Evolutionary conservation across 2,113 vertebrate genomes (phyloP).

Genomic region (Acrocephalus kingi): DNA sequence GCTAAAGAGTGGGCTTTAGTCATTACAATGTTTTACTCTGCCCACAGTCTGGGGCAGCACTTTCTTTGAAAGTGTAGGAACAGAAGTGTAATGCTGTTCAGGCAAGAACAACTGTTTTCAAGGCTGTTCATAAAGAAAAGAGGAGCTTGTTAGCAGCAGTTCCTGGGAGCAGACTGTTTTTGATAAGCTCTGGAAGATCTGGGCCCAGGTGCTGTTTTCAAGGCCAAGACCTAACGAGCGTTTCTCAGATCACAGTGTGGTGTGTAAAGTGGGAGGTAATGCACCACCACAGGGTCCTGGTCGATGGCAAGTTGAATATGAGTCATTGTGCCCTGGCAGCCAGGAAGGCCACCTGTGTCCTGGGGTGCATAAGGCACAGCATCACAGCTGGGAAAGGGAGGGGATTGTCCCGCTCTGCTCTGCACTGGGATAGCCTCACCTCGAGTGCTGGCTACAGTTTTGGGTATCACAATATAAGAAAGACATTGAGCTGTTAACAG

Average conservation of each 20-base stretch:
- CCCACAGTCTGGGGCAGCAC: background rate
- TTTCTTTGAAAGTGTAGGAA: background rate
- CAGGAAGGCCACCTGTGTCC: background rate
- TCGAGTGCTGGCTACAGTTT: accelerated
- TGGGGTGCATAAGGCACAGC: too few relatives aligned
- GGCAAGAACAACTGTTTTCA: background rate
- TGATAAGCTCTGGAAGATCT: background rate
- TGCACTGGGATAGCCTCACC: background rate
- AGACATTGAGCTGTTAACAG: too few relatives aligned
- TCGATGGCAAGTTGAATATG: accelerated
- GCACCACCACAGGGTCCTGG: too few relatives aligned
- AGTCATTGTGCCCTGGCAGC: background rate
- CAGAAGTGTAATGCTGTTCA: background rate
- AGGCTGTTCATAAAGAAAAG: background rate
- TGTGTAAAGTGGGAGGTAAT: too few relatives aligned
- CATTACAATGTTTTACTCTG: too few relatives aligned
- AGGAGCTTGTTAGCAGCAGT: too few relatives aligned
- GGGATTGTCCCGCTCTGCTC: background rate
- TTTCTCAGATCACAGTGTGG: accelerated
- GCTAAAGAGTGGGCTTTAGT: background rate
- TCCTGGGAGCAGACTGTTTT: background rate
- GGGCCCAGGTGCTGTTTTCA: background rate
- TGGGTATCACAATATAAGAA: background rate
- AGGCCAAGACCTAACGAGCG: accelerated
- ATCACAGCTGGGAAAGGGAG: accelerated